A percentile compares a stretch with the other conserved stretches of the same genome.
Evolutionary conservation across 2,797 vertebrate species (phyloP).

Genomic region (Poecilia wingei): DNA sequence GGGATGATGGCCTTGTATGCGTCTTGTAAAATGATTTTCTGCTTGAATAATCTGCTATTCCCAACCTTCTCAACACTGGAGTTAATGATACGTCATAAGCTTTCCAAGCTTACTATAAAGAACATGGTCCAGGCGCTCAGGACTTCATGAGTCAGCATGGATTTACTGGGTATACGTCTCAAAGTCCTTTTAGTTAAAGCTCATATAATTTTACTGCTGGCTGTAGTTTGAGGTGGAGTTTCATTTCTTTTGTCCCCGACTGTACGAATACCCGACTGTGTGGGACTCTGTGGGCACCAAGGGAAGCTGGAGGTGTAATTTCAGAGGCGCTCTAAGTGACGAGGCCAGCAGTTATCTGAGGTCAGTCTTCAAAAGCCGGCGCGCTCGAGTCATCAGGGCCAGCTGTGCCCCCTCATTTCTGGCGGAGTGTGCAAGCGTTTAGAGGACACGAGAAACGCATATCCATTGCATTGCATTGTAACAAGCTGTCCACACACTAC

Average conservation of each 20-base stretch:
- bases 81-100: background rate
- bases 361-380: conserved; percentile 59
- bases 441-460: conserved; percentile 44
- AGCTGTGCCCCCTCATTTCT: conserved; percentile 77
- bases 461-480: conserved; percentile 21
- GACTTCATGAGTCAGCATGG: background rate
- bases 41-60: background rate
- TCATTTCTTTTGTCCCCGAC: conserved; percentile 19
- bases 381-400: conserved; percentile 61
- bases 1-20: background rate
- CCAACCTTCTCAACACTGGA: background rate
- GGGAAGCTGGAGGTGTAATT: conserved; percentile 76
- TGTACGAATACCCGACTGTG: conserved; percentile 20
- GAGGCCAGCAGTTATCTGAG: conserved; percentile 72
- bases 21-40: background rate
- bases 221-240: conserved; percentile 5
- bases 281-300: conserved; percentile 24
- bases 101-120: background rate
- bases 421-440: conserved; percentile 26
- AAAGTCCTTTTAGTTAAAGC: conserved; percentile 25
- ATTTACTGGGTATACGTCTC: background rate
- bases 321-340: conserved; percentile 65
- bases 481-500: conserved; percentile 41
- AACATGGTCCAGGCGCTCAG: too few species aligned
- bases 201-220: conserved; percentile 6